These are phyloP conservation scores for Muschampia plurimacula DNA, from an alignment of 2,888 invertebrate species.

Conservation along the genomic window DNA sequence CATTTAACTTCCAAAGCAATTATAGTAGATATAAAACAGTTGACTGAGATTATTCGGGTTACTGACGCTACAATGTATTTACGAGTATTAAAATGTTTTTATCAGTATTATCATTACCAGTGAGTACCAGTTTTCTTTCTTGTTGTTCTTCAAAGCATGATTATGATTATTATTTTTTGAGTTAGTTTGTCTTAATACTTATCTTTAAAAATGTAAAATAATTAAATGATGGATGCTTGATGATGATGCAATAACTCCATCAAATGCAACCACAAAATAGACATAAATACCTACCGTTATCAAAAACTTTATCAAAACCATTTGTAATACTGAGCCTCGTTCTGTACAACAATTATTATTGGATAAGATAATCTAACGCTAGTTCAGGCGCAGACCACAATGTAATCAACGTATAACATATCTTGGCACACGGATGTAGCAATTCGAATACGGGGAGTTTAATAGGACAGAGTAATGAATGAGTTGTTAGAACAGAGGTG, in stretches of 20 bases:
- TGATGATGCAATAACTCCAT: background rate
- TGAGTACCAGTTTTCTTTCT: no score
- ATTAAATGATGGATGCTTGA: background rate
- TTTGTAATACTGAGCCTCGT: background rate
- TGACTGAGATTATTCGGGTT: constrained; percentile 9
- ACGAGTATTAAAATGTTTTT: no score
- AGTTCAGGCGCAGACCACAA: constrained; percentile 23
- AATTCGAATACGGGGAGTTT: constrained; percentile 67
- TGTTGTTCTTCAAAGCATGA: no score
- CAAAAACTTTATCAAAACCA: background rate
- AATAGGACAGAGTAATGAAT: constrained; percentile 70
- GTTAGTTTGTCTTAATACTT: background rate
- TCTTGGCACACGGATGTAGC: constrained; percentile 30
- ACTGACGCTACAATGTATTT: background rate
- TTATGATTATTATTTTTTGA: no score
- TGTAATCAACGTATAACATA: constrained; percentile 31
- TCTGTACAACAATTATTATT: background rate
- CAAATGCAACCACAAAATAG: background rate
- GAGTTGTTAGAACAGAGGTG: constrained; percentile 39
- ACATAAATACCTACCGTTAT: background rate
- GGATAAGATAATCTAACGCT: constrained; percentile 5
- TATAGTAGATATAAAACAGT: constrained; percentile 16
- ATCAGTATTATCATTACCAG: no score
- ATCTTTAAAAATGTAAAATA: no score
- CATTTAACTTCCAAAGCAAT: constrained; percentile 14